Base-by-base conservation (phyloP, 2,888 invertebrate species). In the Thyatira batis region DNA sequence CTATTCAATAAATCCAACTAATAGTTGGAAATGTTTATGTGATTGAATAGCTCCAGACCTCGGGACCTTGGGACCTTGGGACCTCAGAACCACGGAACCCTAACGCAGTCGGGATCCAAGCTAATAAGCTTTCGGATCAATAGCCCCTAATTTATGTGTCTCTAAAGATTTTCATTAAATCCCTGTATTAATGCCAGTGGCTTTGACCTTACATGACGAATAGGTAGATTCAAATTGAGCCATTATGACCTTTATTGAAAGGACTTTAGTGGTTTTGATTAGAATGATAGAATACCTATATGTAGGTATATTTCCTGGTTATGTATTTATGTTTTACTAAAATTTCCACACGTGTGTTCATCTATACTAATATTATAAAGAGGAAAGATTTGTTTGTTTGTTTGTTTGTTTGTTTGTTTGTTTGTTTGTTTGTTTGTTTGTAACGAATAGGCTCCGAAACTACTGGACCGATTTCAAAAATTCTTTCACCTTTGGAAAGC, bases 1-100 rank as follows among this genome's bases (percentile, higher is more conserved):
- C 66, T 73, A 69, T 71, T 76, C 71, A 71, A 78, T 78, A 80
- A 76, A 77, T 78, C 64, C 60, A 48, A 61, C 67, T 76, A 76
- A 74, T 73, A 72, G 72, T 67, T 65, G 50, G 65, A 65, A 70
- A 75, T 73, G 64, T 78, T 78, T 69, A 71, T 66, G 67, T 65
- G 64, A 67, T 61, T 68, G 73, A 71, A 76, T 65, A 63, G 63
- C 55, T 57, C 54, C 48, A 50, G 48, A 56, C 49, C 51, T 39
- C 39, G 5, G 39, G n/a, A 58, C 57, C 66, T 46, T 21, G 45
- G 45, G 62, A 39, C 39, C 39, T 39, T 17, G 39, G 8, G 61
- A 68, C 60, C 62, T 65, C n/a, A n/a, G n/a, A n/a, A n/a, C n/a
- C n/a, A n/a, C n/a, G n/a, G n/a, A n/a, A n/a, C n/a, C n/a, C n/a